phyloP scores from a whole-genome alignment of 2,888 invertebrate genomes.

The Baccha elongata region DNA sequence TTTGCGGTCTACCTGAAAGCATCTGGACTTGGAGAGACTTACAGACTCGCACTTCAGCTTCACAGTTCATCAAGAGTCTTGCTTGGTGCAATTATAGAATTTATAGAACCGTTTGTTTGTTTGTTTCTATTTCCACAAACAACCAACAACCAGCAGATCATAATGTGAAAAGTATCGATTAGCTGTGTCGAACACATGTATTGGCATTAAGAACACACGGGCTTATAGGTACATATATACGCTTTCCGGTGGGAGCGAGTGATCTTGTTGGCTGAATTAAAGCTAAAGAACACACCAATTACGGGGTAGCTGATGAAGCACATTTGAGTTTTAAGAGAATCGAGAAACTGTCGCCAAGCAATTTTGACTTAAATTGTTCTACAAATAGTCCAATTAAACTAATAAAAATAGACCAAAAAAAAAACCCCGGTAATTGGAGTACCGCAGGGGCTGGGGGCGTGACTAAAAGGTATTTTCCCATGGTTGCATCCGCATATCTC shows the following conservation, averaged over 20 bases:
- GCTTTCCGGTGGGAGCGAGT: slow-evolving; percentile 67
- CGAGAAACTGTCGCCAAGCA: not conserved
- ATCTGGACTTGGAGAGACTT: slow-evolving; percentile 42
- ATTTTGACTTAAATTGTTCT: no score
- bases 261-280: slow-evolving; percentile 11
- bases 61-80: slow-evolving; percentile 34
- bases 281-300: not conserved
- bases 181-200: slow-evolving; percentile 65
- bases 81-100: slow-evolving; percentile 60
- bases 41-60: slow-evolving; percentile 38
- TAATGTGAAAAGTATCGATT: slow-evolving; percentile 64
- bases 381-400: no score
- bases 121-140: slow-evolving; percentile 36
- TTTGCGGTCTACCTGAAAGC: slow-evolving; percentile 72
- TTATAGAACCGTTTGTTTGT: slow-evolving; percentile 65
- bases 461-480: no score
- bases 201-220: slow-evolving; percentile 54
- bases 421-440: no score
- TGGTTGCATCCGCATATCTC: no score
- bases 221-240: slow-evolving; percentile 34
- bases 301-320: slow-evolving; percentile 33
- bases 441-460: no score
- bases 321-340: slow-evolving; percentile 24
- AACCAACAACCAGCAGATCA: slow-evolving; percentile 22
- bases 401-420: no score